Percentiles rank a stretch among this genome's conserved stretches.
Evolutionary conservation across 1,140 invertebrate species (phyloP).

Genomic region (Adelges cooleyi): DNA sequence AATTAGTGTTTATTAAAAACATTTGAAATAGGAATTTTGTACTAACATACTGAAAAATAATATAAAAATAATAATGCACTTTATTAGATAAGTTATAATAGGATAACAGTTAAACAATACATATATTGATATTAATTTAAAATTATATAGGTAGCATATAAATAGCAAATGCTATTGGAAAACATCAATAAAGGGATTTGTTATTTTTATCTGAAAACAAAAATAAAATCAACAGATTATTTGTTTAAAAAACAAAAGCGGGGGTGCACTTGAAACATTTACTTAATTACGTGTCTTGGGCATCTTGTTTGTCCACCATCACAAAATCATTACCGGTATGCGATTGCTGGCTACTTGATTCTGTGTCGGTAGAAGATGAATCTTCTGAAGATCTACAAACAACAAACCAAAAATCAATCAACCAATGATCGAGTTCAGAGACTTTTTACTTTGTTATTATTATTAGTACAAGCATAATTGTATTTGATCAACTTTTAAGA

Average conservation of each 20-base stretch:
- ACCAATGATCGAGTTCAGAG: background rate
- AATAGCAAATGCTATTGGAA: constrained; percentile 22
- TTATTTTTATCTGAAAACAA: constrained; percentile 18
- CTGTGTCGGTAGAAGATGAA: constrained; percentile 45
- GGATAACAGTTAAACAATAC: constrained; percentile 22
- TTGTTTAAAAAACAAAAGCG: constrained; percentile 12
- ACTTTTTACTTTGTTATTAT: too few relatives aligned
- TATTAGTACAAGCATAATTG: too few relatives aligned
- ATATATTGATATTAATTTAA: constrained; percentile 4
- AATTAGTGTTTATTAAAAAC: too few relatives aligned
- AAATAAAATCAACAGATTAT: constrained; percentile 2
- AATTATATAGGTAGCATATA: background rate
- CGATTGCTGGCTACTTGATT: constrained; percentile 55
- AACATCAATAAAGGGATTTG: constrained; percentile 19
- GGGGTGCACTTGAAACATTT: too few relatives aligned
- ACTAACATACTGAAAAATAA: too few relatives aligned
- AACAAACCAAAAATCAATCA: background rate
- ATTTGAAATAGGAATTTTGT: too few relatives aligned
- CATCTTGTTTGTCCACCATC: constrained; percentile 54
- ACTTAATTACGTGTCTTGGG: constrained; percentile 38
- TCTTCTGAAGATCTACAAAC: constrained; percentile 36
- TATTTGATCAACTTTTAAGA: too few relatives aligned
- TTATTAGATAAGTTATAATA: constrained; percentile 25
- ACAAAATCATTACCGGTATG: constrained; percentile 70
- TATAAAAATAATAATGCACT: constrained; percentile 22